These are phyloP conservation scores for Microhierax caerulescens DNA, from an alignment of 2,797 vertebrate species.

Conservation along the genomic window DNA sequence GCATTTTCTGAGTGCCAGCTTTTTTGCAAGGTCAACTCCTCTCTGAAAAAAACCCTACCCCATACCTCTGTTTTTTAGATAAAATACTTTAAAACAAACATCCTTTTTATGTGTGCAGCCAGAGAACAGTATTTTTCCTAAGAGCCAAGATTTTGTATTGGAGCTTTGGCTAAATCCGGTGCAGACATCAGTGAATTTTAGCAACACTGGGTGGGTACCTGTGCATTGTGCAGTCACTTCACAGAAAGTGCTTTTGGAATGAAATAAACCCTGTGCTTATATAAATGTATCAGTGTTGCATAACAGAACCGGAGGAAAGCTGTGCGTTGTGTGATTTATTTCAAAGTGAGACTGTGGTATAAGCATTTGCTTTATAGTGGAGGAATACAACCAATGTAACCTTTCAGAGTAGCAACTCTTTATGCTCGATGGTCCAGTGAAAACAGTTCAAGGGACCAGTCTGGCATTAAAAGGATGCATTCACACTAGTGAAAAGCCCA, in stretches of 20 bases:
- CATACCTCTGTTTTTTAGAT: background rate
- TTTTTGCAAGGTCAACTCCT: background rate
- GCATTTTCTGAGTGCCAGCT: background rate
- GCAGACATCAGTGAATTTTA: background rate
- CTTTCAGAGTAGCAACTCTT: background rate
- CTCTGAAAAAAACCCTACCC: background rate
- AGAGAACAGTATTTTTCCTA: background rate
- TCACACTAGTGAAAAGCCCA: background rate
- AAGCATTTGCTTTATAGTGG: background rate
- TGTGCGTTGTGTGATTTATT: background rate
- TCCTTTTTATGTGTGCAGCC: accelerated
- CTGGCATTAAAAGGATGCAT: background rate
- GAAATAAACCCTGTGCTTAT: background rate
- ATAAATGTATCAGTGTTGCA: background rate
- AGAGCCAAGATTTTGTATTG: background rate
- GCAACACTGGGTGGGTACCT: background rate
- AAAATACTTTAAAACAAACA: background rate
- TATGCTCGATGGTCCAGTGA: background rate
- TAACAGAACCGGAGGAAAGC: background rate
- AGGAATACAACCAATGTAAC: background rate
- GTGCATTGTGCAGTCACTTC: background rate
- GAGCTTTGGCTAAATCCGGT: background rate
- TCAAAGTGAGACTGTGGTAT: background rate
- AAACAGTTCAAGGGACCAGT: background rate
- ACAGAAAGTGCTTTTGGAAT: background rate